These are phyloP conservation scores for Eclectus roratus DNA, from an alignment of 2,113 vertebrate species.

Conservation along the genomic window DNA sequence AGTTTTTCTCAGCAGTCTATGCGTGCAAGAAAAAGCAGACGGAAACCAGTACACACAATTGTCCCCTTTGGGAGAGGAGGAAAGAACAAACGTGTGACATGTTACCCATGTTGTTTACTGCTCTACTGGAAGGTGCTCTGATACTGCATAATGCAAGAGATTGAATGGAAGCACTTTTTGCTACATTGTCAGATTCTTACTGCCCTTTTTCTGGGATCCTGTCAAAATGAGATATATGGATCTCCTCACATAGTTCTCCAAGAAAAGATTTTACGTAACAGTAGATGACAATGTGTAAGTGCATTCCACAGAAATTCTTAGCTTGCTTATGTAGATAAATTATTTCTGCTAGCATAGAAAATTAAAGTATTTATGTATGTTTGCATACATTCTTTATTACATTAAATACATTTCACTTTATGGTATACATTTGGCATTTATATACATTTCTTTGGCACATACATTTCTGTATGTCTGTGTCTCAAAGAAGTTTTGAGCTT, in stretches of 20 bases:
- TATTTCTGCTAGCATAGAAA: not conserved
- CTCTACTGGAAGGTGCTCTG: not conserved
- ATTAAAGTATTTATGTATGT: not conserved
- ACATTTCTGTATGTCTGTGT: not conserved
- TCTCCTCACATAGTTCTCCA: not conserved
- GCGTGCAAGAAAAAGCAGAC: not conserved
- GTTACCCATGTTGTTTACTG: not conserved
- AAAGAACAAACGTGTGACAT: rapidly evolving
- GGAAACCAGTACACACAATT: not conserved
- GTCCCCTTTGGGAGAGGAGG: not conserved
- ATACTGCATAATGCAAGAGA: not conserved
- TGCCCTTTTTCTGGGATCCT: not conserved
- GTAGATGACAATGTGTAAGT: not conserved
- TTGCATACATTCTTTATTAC: not conserved
- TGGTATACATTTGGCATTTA: not conserved
- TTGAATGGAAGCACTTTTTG: not conserved
- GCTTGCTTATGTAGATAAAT: not conserved
- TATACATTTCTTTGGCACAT: not conserved
- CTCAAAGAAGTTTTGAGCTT: not conserved
- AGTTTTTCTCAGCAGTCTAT: not conserved
- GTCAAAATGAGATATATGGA: not conserved
- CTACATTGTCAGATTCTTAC: not conserved
- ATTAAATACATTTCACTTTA: not conserved
- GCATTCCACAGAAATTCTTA: not conserved
- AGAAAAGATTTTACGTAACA: not conserved